A percentile compares a stretch with the other conserved stretches of the same genome.
These are phyloP conservation scores for Seriola quinqueradiata DNA, from an alignment of 2,113 vertebrate genomes.

Conservation along the genomic window DNA sequence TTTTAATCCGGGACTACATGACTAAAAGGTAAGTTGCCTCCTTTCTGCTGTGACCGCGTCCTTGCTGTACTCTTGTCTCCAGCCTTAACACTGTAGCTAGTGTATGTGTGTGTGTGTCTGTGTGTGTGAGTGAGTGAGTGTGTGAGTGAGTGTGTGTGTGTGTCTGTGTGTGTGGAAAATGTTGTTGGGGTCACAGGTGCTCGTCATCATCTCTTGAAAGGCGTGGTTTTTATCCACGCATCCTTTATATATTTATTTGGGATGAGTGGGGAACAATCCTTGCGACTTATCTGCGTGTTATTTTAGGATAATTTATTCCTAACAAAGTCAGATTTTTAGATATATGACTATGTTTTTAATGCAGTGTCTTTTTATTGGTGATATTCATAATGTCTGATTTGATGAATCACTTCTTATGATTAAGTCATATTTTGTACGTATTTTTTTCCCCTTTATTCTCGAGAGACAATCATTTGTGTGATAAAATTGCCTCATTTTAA, in stretches of 20 bases:
- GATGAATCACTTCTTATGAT: constrained; percentile 1
- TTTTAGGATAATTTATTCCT: constrained; percentile 34
- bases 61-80: constrained; percentile 69
- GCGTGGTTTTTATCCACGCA: constrained; percentile 83
- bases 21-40: constrained; percentile 83
- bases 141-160: constrained; percentile 7
- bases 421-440: neutral
- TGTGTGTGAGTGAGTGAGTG: constrained; percentile 46
- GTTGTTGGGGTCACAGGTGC: constrained; percentile 87
- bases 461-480: constrained; percentile 1
- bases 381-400: neutral
- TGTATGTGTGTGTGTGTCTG: neutral
- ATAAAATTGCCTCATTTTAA: neutral
- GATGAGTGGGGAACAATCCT: constrained; percentile 52
- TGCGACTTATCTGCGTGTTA: constrained; percentile 1
- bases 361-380: neutral
- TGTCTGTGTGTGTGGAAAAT: constrained; percentile 58
- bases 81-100: constrained; percentile 44
- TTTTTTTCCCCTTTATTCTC: neutral
- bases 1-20: constrained; percentile 74
- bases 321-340: constrained; percentile 18
- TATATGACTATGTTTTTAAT: neutral
- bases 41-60: constrained; percentile 68
- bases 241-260: constrained; percentile 80
- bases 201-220: constrained; percentile 85